Evolutionary conservation across 2,113 vertebrate genomes (phyloP).

Genomic region (Pimephales promelas): DNA sequence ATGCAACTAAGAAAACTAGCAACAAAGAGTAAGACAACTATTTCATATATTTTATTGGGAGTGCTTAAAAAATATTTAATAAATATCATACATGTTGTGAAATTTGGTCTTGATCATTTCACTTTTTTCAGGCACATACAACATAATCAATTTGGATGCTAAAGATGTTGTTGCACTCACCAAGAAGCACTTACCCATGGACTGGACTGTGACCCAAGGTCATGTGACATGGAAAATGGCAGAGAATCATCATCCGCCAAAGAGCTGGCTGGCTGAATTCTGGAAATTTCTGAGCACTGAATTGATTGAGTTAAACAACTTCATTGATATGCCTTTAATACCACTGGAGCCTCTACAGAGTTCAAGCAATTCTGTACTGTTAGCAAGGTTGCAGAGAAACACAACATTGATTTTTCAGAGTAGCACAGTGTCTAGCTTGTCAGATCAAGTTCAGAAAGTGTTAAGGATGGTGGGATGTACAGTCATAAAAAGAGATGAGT

Average conservation of each 20-base stretch:
- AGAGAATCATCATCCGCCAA: slow-evolving; percentile 71
- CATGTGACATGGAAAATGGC: slow-evolving; percentile 71
- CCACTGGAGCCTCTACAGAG: slow-evolving; percentile 65
- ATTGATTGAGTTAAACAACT: slow-evolving; percentile 64
- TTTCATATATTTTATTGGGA: not conserved
- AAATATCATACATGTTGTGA: not conserved
- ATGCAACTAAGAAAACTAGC: slow-evolving; percentile 71
- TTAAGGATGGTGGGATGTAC: slow-evolving; percentile 73
- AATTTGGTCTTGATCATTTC: not conserved
- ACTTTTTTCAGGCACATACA: slow-evolving; percentile 71
- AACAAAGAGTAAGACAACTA: slow-evolving; percentile 64
- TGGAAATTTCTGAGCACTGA: slow-evolving; percentile 79
- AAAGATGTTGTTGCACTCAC: slow-evolving; percentile 62
- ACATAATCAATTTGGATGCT: slow-evolving; percentile 70
- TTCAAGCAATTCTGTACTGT: slow-evolving; percentile 47
- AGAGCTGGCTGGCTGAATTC: slow-evolving; percentile 76
- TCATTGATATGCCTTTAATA: slow-evolving; percentile 78
- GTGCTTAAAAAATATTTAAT: not conserved
- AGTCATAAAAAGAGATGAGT: slow-evolving; percentile 70
- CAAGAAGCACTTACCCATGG: slow-evolving; percentile 69
- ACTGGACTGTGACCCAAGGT: slow-evolving; percentile 67
- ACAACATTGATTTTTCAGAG: slow-evolving; percentile 75
- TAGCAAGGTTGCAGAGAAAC: slow-evolving; percentile 71
- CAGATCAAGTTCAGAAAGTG: slow-evolving; percentile 67
- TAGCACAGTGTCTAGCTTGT: slow-evolving; percentile 65